Percentiles rank a stretch among this genome's conserved stretches.
Conservation (phyloP, 2,113 vertebrate genomes). For the Anoplopoma fimbria region DNA sequence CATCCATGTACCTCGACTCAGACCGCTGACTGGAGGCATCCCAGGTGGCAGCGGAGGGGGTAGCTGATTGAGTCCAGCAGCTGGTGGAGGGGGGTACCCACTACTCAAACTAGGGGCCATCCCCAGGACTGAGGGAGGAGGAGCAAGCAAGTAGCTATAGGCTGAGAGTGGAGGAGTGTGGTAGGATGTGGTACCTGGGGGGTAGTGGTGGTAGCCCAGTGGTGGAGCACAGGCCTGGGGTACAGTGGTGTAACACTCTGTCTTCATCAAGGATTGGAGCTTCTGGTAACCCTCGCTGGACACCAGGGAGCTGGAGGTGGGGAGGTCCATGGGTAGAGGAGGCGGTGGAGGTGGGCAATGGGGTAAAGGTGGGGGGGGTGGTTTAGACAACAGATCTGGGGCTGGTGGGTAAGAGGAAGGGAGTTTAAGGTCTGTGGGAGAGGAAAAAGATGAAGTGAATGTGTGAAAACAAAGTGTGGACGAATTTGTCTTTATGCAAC, state of each 20-base stretch:
- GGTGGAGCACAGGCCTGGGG: conserved; percentile 83
- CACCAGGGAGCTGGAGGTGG: not conserved
- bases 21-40: conserved; percentile 88
- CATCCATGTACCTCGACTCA: conserved; percentile 91
- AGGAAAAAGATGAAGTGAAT: conserved; percentile 41
- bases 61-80: conserved; percentile 85
- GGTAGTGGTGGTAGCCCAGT: conserved; percentile 86
- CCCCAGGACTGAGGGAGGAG: conserved; percentile 71
- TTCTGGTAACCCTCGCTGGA: not conserved
- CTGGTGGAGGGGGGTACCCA: conserved; percentile 70
- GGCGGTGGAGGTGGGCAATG: not conserved
- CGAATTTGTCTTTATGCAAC: too few species aligned
- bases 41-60: conserved; percentile 89
- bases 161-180: conserved; percentile 85
- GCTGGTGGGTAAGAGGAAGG: not conserved
- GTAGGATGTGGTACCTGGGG: conserved; percentile 81
- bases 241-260: not conserved
- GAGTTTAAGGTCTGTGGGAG: conserved; percentile 66
- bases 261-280: conserved; percentile 1
- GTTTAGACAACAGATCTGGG: not conserved
- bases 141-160: conserved; percentile 85
- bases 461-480: too few species aligned
- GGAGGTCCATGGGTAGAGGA: not conserved
- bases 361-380: not conserved
- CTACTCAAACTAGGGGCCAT: conserved; percentile 71